A percentile compares a stretch with the other conserved stretches of the same genome.
Conservation (phyloP, 2,113 vertebrate species). For the Alaudala cheleensis region DNA sequence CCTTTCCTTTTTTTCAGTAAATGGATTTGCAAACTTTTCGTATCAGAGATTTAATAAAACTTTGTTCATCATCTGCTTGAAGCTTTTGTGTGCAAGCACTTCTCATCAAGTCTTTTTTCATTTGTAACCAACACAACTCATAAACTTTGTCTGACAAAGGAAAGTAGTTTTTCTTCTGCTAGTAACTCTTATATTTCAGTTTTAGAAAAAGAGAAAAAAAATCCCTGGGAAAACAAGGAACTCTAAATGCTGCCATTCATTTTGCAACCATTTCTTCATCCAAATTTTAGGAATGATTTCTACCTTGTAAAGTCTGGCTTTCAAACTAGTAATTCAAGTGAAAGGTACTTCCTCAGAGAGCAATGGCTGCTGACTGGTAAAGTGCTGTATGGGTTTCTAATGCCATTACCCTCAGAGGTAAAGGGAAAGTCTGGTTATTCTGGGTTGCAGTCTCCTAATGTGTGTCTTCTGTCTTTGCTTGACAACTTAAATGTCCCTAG, state of each 20-base stretch:
- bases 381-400: constrained; percentile 7
- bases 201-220: not conserved
- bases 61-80: constrained; percentile 22
- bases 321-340: not conserved
- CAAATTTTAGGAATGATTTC: not conserved
- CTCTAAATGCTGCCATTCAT: not conserved
- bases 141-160: constrained; percentile 47
- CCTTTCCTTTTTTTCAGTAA: not conserved
- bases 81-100: constrained; percentile 35
- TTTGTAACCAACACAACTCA: constrained; percentile 43
- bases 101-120: not conserved
- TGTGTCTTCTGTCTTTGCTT: constrained; percentile 15
- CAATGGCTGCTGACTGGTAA: not conserved
- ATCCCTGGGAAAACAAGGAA: not conserved
- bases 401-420: constrained; percentile 1
- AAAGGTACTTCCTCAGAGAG: not conserved
- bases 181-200: not conserved
- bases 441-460: constrained; percentile 4
- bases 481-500: constrained; percentile 19
- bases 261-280: not conserved
- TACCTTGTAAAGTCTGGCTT: not conserved
- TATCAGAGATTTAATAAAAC: constrained; percentile 52
- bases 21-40: not conserved
- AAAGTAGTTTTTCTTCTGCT: constrained; percentile 42
- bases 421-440: not conserved